phyloP scores from a whole-genome alignment of 92 coral and sea anemone species.

The Phenganax subtilis region DNA sequence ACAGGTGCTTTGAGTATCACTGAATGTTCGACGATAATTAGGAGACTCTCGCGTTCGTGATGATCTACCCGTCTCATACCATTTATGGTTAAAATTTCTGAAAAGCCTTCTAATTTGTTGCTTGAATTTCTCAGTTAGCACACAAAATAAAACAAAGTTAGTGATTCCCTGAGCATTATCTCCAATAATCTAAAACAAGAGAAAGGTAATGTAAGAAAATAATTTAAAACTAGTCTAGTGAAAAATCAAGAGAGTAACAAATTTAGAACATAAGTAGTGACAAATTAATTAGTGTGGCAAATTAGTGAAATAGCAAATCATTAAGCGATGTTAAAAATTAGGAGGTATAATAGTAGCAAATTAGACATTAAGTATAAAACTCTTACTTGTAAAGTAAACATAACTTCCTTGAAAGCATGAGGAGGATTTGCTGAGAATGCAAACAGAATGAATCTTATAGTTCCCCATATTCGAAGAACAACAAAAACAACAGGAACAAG shows the following conservation, averaged over 20 bases:
- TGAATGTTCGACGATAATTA: conserved; percentile 20
- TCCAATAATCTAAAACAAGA: conserved; percentile 63
- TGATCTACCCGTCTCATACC: background rate
- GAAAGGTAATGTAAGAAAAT: background rate
- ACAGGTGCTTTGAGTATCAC: background rate
- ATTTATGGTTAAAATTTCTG: background rate
- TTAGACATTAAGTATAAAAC: too few relatives aligned
- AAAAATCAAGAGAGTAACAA: background rate
- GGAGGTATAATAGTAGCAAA: background rate
- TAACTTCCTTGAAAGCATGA: conserved; percentile 30
- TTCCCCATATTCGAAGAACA: conserved; percentile 88
- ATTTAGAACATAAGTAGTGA: background rate
- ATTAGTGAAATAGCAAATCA: background rate
- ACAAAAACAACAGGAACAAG: conserved; percentile 75
- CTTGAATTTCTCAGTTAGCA: conserved; percentile 61
- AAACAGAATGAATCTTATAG: conserved; percentile 60
- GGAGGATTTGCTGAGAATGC: background rate
- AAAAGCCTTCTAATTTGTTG: background rate
- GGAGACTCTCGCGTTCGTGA: background rate
- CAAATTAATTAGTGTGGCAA: background rate
- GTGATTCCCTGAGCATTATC: conserved; percentile 76
- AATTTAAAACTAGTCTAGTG: background rate
- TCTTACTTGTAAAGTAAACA: conserved; percentile 60
- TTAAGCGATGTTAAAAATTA: background rate
- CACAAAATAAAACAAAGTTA: conserved; percentile 67